Percentiles rank a stretch among this genome's conserved stretches.
Conservation (phyloP, 2,113 vertebrate genomes). For the Ageneiosus marmoratus region DNA sequence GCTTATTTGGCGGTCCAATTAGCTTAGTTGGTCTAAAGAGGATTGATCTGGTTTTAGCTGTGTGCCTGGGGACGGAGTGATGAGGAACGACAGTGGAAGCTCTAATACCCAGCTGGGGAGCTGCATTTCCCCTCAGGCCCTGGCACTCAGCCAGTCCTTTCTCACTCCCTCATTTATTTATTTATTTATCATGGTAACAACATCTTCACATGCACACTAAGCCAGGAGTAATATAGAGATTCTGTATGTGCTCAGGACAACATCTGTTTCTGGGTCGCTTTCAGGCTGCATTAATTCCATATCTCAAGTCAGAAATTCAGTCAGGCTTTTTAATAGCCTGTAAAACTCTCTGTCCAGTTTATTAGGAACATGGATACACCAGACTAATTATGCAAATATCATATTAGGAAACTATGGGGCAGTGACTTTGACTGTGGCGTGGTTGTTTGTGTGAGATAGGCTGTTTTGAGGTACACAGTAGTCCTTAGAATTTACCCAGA, state of each 20-base stretch:
- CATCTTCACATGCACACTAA: not conserved
- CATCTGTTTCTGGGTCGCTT: not conserved
- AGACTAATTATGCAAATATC: not conserved
- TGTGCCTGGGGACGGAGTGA: not conserved
- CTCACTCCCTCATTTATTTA: conserved; percentile 59
- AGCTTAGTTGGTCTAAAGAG: conserved; percentile 42
- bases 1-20: conserved; percentile 36
- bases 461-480: not conserved
- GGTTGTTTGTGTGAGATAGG: not conserved
- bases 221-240: not conserved
- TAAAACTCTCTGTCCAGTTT: not conserved
- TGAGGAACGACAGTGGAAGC: not conserved
- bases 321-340: not conserved
- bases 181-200: conserved; percentile 62
- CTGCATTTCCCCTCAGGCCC: conserved; percentile 21
- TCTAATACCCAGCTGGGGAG: conserved; percentile 10
- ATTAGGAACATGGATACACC: not conserved
- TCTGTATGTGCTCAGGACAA: not conserved
- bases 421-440: not conserved
- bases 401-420: no score
- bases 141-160: not conserved
- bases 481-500: not conserved
- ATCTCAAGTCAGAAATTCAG: not conserved
- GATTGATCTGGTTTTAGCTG: conserved; percentile 28
- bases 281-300: not conserved